Conservation (phyloP, 2,888 invertebrate species). For the Perdita meconis region DNA sequence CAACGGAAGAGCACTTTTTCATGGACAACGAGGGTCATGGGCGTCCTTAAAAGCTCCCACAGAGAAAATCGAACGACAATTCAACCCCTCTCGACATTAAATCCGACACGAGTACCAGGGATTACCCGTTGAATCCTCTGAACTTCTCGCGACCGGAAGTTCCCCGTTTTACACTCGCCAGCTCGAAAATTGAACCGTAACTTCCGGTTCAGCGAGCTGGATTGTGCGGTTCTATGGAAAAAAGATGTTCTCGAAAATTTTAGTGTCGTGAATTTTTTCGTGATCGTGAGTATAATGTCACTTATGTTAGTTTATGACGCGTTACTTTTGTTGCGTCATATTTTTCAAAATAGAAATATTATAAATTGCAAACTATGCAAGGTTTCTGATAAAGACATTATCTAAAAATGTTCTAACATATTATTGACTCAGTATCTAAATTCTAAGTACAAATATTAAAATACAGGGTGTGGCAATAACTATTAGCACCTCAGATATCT, state of each 20-base stretch:
- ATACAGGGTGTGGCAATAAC: too few species aligned
- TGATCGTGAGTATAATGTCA: too few species aligned
- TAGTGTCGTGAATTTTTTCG: too few species aligned
- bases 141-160: constrained; percentile 30
- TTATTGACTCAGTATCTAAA: too few species aligned
- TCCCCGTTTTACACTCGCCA: constrained; percentile 15
- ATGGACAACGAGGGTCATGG: constrained; percentile 9
- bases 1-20: neutral
- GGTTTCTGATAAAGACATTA: too few species aligned
- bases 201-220: constrained; percentile 18
- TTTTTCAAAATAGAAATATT: too few species aligned
- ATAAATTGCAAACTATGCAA: too few species aligned
- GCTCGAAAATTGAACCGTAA: constrained; percentile 39
- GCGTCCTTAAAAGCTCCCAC: constrained; percentile 28
- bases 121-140: constrained; percentile 29
- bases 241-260: neutral
- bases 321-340: too few species aligned
- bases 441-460: too few species aligned
- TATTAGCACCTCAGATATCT: too few species aligned
- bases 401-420: too few species aligned
- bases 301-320: too few species aligned
- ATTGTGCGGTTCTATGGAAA: neutral
- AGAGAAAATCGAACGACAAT: constrained; percentile 4
- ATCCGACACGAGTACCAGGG: constrained; percentile 33
- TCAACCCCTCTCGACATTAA: constrained; percentile 4